Conservation (phyloP, 2,113 vertebrate species). For the Gavialis gangeticus region DNA sequence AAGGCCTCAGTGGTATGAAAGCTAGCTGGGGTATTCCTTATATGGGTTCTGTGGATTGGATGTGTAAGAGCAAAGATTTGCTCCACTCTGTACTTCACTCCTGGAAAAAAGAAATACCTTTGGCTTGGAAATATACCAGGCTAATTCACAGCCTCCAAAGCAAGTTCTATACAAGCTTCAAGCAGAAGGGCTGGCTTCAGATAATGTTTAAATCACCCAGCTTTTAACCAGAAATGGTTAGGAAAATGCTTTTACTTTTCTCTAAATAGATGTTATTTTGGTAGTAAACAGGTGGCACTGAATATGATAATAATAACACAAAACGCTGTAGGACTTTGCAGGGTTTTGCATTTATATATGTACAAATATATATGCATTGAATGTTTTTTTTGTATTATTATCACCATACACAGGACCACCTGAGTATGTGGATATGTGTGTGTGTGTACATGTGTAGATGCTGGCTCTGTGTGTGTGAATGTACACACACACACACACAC, state of each 20-base stretch:
- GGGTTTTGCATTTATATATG: no score
- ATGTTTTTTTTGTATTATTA: background rate
- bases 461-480: no score
- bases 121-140: background rate
- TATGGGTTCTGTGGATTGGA: background rate
- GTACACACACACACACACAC: no score
- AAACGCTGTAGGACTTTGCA: background rate
- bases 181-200: background rate
- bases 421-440: no score
- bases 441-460: no score
- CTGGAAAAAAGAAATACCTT: background rate
- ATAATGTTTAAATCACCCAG: background rate
- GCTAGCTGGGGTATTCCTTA: rapidly evolving
- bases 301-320: background rate
- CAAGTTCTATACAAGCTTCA: background rate
- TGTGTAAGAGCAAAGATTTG: background rate
- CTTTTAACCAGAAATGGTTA: background rate
- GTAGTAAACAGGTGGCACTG: background rate
- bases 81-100: background rate
- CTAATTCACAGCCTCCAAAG: rapidly evolving
- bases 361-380: no score
- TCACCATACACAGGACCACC: no score
- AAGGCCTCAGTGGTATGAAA: background rate
- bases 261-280: background rate
- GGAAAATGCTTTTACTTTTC: background rate